Conservation (phyloP, 2,888 invertebrate genomes). For the Cosmia trapezina region DNA sequence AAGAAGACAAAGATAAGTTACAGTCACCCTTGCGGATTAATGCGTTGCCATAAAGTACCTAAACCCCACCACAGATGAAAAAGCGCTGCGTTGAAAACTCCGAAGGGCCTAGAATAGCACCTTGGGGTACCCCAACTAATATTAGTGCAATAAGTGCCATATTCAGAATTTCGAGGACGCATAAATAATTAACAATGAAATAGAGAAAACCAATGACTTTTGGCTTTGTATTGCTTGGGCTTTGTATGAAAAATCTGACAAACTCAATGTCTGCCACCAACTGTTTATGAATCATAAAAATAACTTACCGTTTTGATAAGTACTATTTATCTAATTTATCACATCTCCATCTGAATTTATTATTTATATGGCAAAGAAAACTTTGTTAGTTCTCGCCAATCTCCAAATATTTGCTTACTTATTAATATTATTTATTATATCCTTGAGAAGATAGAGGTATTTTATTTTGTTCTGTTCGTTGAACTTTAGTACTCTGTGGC, state of each 20-base stretch:
- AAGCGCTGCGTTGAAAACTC: too few relatives aligned
- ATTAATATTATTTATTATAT: conserved; percentile 37
- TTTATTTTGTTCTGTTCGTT: conserved; percentile 13
- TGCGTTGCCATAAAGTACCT: too few relatives aligned
- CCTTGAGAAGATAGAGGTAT: not conserved
- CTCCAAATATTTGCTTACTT: conserved; percentile 9
- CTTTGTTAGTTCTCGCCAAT: conserved; percentile 27
- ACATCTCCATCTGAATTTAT: conserved; percentile 13
- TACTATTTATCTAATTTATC: conserved; percentile 22
- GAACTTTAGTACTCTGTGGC: conserved; percentile 36
- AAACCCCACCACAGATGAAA: too few relatives aligned
- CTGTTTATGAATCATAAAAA: not conserved
- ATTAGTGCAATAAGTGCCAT: too few relatives aligned
- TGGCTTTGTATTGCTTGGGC: not conserved
- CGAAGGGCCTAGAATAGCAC: too few relatives aligned
- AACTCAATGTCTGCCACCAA: not conserved
- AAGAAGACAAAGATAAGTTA: too few relatives aligned
- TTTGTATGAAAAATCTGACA: not conserved
- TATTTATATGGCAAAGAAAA: conserved; percentile 18
- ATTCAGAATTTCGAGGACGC: not conserved
- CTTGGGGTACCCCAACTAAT: too few relatives aligned
- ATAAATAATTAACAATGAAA: too few relatives aligned
- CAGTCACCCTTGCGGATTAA: too few relatives aligned
- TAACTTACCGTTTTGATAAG: not conserved
- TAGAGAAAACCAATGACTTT: too few relatives aligned